A percentile compares a stretch with the other conserved stretches of the same genome.
phyloP scores from a whole-genome alignment of 2,113 vertebrate species.

The Donacobius atricapilla region DNA sequence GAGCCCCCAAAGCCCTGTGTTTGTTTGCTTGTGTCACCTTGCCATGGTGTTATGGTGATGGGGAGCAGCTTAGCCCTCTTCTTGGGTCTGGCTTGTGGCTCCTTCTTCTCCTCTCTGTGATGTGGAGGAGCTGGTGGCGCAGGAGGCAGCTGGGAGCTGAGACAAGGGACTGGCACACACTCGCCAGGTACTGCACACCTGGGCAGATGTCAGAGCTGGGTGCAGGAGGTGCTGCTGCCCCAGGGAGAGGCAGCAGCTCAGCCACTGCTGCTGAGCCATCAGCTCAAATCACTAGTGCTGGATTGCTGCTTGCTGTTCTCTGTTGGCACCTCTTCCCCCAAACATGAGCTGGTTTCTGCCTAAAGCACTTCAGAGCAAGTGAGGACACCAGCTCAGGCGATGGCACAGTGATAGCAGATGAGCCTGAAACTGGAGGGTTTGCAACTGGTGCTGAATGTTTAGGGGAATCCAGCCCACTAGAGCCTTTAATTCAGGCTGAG shows the following conservation, averaged over 20 bases:
- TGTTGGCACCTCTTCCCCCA: neutral
- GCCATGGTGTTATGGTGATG: rapidly evolving
- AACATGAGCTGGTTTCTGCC: neutral
- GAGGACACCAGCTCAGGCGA: neutral
- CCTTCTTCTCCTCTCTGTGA: neutral
- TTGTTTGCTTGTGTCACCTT: neutral
- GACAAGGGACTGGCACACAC: rapidly evolving
- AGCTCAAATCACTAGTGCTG: rapidly evolving
- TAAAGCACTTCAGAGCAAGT: neutral
- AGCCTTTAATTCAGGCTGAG: slow-evolving; percentile 54
- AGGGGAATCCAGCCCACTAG: slow-evolving; percentile 33
- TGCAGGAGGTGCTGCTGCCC: neutral
- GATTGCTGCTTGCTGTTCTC: neutral
- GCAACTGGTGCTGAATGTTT: neutral
- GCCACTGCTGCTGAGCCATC: neutral
- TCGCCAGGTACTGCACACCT: neutral
- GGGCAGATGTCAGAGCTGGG: neutral
- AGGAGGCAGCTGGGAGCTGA: rapidly evolving
- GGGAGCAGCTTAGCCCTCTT: neutral
- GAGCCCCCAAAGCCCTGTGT: neutral
- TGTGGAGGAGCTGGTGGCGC: neutral
- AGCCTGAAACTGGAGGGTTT: neutral
- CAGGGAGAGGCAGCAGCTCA: neutral
- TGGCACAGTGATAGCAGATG: neutral
- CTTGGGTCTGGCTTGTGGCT: neutral